Evolutionary conservation across 2,888 invertebrate species (phyloP).

Genomic region (Protophormia terraenovae): DNA sequence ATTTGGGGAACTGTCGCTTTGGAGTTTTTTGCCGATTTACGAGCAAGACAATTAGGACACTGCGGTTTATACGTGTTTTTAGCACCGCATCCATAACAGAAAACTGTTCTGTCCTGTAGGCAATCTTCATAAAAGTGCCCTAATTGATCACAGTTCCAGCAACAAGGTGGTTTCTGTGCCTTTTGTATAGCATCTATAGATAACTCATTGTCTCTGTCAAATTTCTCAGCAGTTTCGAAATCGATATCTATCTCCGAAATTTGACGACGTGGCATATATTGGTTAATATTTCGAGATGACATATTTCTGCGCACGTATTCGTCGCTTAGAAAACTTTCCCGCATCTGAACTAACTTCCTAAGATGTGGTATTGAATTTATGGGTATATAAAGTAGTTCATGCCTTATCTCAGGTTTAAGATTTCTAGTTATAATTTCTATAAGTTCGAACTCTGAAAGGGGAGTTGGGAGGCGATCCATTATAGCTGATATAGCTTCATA

Average conservation of each 20-base stretch:
- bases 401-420: constrained; percentile 5
- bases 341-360: constrained; percentile 2
- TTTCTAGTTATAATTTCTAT: constrained; percentile 22
- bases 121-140: too few species aligned
- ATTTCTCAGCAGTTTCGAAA: not conserved
- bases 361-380: constrained; percentile 5
- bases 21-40: not conserved
- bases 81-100: too few species aligned
- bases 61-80: constrained; percentile 36
- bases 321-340: constrained; percentile 8
- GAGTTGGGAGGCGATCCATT: not conserved
- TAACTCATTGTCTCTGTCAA: not conserved
- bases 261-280: not conserved
- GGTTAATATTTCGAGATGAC: not conserved
- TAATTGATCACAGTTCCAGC: too few species aligned
- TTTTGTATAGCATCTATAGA: not conserved
- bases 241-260: not conserved
- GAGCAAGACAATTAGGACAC: constrained; percentile 9
- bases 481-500: not conserved
- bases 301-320: not conserved
- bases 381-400: constrained; percentile 15
- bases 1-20: not conserved
- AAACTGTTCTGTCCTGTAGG: too few species aligned
- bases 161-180: not conserved
- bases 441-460: not conserved